These are phyloP conservation scores for Tetrapedia diversipes DNA, from an alignment of 2,888 invertebrate species.

Conservation along the genomic window DNA sequence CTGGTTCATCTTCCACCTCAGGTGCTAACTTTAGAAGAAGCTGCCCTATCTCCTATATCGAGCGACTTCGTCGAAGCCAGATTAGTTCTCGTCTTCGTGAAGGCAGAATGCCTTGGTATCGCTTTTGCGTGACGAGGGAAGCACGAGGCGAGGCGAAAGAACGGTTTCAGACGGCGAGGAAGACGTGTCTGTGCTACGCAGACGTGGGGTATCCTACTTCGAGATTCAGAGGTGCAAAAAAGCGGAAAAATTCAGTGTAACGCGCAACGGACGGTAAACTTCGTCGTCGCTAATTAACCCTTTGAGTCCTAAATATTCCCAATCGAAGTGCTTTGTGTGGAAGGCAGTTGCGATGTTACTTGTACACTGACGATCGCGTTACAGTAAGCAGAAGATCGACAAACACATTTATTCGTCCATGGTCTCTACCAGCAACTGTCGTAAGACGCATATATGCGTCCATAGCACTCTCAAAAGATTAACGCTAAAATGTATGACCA, in stretches of 20 bases:
- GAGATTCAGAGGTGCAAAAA: neutral
- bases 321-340: too few species aligned
- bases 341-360: too few species aligned
- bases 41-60: constrained; percentile 49
- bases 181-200: constrained; percentile 2
- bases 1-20: constrained; percentile 11
- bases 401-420: too few species aligned
- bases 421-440: too few species aligned
- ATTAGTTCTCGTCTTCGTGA: constrained; percentile 58
- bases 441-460: too few species aligned
- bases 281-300: constrained; percentile 22
- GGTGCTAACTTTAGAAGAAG: constrained; percentile 60
- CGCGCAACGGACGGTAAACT: neutral
- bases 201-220: neutral
- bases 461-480: too few species aligned
- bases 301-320: too few species aligned
- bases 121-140: constrained; percentile 46
- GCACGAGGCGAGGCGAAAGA: constrained; percentile 12
- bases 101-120: constrained; percentile 42
- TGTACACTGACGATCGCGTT: too few species aligned
- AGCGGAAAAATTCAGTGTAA: constrained; percentile 8
- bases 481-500: too few species aligned
- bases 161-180: constrained; percentile 22
- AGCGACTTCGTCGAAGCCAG: constrained; percentile 66
- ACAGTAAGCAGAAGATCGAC: too few species aligned